These are phyloP conservation scores for Drosophila anceps DNA, from an alignment of 2,888 invertebrate species.

Conservation along the genomic window DNA sequence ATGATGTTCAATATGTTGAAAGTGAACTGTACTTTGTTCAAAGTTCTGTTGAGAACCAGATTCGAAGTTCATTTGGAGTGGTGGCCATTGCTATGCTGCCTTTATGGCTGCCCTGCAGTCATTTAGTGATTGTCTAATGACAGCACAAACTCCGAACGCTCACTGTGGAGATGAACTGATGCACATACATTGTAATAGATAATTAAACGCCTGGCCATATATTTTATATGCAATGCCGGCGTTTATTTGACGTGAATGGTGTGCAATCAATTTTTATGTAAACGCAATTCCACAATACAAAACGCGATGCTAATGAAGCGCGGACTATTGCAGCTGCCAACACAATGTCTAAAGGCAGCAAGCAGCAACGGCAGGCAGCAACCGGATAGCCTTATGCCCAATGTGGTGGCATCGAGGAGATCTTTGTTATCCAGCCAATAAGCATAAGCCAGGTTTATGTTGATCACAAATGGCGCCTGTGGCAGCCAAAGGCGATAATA, in stretches of 20 bases:
- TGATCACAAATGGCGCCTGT: slow-evolving; percentile 45
- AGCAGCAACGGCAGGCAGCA: slow-evolving; percentile 2
- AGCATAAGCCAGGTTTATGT: slow-evolving; percentile 42
- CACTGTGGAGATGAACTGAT: slow-evolving; percentile 29
- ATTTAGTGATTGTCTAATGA: slow-evolving; percentile 41
- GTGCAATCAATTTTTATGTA: slow-evolving; percentile 72
- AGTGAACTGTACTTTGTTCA: background rate
- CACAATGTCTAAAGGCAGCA: slow-evolving; percentile 4
- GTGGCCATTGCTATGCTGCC: slow-evolving; percentile 6
- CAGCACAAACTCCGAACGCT: slow-evolving; percentile 10
- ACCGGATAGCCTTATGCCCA: slow-evolving; percentile 63
- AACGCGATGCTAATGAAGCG: slow-evolving; percentile 73
- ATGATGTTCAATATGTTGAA: background rate
- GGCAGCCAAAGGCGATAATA: slow-evolving; percentile 42
- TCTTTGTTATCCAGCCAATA: slow-evolving; percentile 23
- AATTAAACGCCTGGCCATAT: slow-evolving; percentile 60
- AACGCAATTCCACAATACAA: slow-evolving; percentile 65
- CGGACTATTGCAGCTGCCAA: slow-evolving; percentile 40
- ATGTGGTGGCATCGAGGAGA: slow-evolving; percentile 33
- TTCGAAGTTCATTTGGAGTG: slow-evolving; percentile 2
- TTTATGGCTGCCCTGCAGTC: slow-evolving; percentile 27
- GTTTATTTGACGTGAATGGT: slow-evolving; percentile 57
- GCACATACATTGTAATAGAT: slow-evolving; percentile 58
- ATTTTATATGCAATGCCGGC: slow-evolving; percentile 51
- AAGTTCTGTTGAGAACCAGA: background rate